Conservation (phyloP, 2,888 invertebrate species). For the Selenia dentaria region DNA sequence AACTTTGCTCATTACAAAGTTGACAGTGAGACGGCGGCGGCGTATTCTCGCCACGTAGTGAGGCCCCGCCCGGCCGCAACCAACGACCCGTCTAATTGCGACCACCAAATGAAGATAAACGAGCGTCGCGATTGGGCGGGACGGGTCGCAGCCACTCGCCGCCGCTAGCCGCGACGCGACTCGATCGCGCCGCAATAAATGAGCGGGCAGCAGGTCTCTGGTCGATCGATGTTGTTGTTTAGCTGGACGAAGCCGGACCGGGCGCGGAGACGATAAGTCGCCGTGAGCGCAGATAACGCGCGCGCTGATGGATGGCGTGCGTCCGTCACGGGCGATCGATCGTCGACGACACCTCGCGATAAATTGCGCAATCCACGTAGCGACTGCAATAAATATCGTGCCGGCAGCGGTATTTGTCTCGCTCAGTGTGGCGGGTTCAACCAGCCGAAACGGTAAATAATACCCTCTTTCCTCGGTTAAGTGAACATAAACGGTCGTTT, state of each 20-base stretch:
- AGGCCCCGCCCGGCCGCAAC: constrained; percentile 70
- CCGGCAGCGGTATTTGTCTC: constrained; percentile 80
- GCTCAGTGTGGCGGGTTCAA: constrained; percentile 81
- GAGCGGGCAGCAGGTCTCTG: constrained; percentile 51
- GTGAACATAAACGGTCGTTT: constrained; percentile 84
- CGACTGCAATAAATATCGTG: constrained; percentile 82
- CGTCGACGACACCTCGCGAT: constrained; percentile 81
- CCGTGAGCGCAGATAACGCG: constrained; percentile 80
- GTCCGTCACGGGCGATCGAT: constrained; percentile 80
- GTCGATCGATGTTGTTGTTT: constrained; percentile 62
- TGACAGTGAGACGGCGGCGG: constrained; percentile 72
- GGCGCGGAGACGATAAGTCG: constrained; percentile 68
- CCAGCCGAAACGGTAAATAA: constrained; percentile 84
- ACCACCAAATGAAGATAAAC: constrained; percentile 89
- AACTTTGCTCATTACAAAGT: constrained; percentile 85
- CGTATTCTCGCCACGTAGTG: constrained; percentile 79
- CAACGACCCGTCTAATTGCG: constrained; percentile 90
- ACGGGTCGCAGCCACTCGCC: constrained; percentile 65
- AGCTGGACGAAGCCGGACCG: constrained; percentile 40
- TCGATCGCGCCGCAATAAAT: constrained; percentile 64
- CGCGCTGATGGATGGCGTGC: constrained; percentile 75
- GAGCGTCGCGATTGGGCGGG: constrained; percentile 86
- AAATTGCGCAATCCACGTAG: constrained; percentile 83
- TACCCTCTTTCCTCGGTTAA: constrained; percentile 84
- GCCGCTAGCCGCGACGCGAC: constrained; percentile 51